phyloP scores from a whole-genome alignment of 2,113 vertebrate genomes.

The Condylura cristata region DNA sequence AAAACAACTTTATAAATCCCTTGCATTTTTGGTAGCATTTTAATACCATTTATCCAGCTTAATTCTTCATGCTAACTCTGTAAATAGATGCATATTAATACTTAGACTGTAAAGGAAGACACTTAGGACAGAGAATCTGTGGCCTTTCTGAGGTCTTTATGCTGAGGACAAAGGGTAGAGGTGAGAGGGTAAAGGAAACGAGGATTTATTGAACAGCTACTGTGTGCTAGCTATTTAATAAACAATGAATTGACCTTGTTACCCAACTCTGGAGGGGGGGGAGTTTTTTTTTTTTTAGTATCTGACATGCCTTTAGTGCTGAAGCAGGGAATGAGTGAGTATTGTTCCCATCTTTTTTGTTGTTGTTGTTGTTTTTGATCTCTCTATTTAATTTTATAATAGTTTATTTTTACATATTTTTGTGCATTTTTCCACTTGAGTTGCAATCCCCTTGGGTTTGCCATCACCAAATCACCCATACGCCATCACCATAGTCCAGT shows the following conservation, averaged over 20 bases:
- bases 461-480: too few relatives aligned
- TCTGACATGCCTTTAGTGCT: too few relatives aligned
- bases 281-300: background rate
- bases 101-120: background rate
- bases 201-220: background rate
- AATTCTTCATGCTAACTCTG: background rate
- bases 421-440: too few relatives aligned
- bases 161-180: background rate
- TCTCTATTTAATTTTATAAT: too few relatives aligned
- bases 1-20: slow-evolving; percentile 58
- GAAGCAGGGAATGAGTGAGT: background rate
- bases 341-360: too few relatives aligned
- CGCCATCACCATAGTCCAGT: too few relatives aligned
- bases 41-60: slow-evolving; percentile 35
- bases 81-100: slow-evolving; percentile 7
- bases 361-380: too few relatives aligned
- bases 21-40: slow-evolving; percentile 58
- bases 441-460: too few relatives aligned
- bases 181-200: background rate
- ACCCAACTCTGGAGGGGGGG: background rate
- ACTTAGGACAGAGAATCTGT: background rate
- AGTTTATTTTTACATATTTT: too few relatives aligned
- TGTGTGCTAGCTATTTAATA: background rate
- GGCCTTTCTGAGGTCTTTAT: background rate
- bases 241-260: background rate